Evolutionary conservation across 2,113 vertebrate genomes (phyloP).

Genomic region (Aramus guarauna): DNA sequence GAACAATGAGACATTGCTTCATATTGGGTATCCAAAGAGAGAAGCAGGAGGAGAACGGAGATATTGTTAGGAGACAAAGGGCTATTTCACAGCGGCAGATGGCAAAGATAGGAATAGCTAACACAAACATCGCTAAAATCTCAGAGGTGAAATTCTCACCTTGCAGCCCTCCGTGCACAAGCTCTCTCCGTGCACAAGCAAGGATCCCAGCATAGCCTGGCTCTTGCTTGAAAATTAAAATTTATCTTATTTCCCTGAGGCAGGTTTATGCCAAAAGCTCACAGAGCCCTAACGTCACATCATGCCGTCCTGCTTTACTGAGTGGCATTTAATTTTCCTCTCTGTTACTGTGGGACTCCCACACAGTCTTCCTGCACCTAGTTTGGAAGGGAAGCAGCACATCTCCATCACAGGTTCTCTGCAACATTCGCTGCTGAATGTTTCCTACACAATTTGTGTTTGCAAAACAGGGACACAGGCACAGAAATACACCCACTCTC

Average conservation of each 20-base stretch:
- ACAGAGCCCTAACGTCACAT: not conserved
- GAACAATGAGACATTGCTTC: not conserved
- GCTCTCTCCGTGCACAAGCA: not conserved
- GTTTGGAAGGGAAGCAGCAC: not conserved
- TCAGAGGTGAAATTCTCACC: not conserved
- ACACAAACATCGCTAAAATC: rapidly evolving
- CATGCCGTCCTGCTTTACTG: not conserved
- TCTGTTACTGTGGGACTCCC: not conserved
- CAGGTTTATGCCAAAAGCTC: not conserved
- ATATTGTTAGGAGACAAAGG: not conserved
- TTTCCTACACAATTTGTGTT: not conserved
- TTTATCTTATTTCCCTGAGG: not conserved
- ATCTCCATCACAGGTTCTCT: not conserved
- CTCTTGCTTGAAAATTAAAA: not conserved
- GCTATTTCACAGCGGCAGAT: not conserved
- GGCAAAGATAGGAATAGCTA: not conserved
- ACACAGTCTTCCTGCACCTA: not conserved
- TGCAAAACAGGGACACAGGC: not conserved
- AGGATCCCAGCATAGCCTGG: not conserved
- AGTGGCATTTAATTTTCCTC: not conserved
- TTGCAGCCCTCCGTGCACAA: not conserved
- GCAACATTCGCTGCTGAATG: not conserved
- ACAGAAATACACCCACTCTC: not conserved
- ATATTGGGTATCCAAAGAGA: not conserved
- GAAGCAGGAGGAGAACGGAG: not conserved